A percentile compares a stretch with the other conserved stretches of the same genome.
Evolutionary conservation across 1,140 invertebrate genomes (phyloP).

Genomic region (Drosophila carrolli): DNA sequence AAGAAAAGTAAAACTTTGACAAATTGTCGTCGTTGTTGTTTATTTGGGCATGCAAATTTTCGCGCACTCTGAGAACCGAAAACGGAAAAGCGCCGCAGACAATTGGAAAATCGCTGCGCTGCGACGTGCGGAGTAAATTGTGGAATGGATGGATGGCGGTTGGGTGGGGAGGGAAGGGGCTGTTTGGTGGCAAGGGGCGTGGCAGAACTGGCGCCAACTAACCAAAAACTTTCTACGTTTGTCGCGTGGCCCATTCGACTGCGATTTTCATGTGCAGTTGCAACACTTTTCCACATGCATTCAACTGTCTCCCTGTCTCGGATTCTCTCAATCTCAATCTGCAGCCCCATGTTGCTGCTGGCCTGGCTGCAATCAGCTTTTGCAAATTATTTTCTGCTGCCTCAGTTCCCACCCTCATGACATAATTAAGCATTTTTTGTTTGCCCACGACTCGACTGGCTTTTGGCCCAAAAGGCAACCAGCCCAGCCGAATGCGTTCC

Average conservation of each 20-base stretch:
- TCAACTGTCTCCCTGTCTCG: conserved; percentile 46
- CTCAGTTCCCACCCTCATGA: conserved; percentile 83
- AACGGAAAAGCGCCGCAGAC: conserved; percentile 62
- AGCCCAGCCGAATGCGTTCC: conserved; percentile 41
- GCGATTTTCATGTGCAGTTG: conserved; percentile 67
- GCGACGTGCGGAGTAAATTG: conserved; percentile 52
- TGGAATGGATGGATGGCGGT: background rate
- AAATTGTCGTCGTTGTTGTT: conserved; percentile 60
- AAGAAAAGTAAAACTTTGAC: conserved; percentile 55
- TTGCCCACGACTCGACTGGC: conserved; percentile 11
- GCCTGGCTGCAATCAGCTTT: conserved; percentile 55
- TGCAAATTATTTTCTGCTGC: conserved; percentile 63
- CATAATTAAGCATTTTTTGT: conserved; percentile 79
- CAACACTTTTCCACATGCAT: conserved; percentile 80
- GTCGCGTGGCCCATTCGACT: conserved; percentile 62
- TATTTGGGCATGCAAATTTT: conserved; percentile 74
- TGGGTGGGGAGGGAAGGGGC: background rate
- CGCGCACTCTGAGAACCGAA: conserved; percentile 65
- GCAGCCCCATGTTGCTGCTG: background rate
- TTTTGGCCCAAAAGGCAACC: conserved; percentile 18
- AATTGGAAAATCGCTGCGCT: conserved; percentile 53
- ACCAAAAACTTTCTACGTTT: conserved; percentile 78
- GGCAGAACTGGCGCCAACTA: conserved; percentile 54
- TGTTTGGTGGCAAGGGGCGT: conserved; percentile 34
- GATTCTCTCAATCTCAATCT: conserved; percentile 24